Evolutionary conservation across 2,113 vertebrate species (phyloP).

Genomic region (Trichechus manatus): DNA sequence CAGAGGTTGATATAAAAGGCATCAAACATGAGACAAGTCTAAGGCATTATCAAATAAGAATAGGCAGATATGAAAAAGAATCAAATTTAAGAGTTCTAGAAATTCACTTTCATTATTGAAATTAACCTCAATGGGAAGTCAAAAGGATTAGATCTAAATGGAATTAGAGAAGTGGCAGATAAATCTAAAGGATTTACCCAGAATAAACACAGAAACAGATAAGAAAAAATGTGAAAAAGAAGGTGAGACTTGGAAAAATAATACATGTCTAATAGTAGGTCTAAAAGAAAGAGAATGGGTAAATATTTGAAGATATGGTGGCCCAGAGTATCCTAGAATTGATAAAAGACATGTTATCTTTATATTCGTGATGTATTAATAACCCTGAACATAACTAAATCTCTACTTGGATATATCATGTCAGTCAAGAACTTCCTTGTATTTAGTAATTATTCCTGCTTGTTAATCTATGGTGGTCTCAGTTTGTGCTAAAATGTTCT

Average conservation of each 20-base stretch:
- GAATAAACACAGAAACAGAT: background rate
- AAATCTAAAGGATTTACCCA: background rate
- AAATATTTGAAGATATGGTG: background rate
- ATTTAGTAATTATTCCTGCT: background rate
- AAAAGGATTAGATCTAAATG: background rate
- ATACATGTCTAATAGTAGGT: background rate
- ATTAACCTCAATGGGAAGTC: background rate
- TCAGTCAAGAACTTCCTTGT: background rate
- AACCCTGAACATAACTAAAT: background rate
- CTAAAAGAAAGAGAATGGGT: background rate
- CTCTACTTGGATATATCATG: background rate
- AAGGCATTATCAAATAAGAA: background rate
- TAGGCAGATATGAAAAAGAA: background rate
- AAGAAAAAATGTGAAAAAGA: background rate
- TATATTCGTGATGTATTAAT: background rate
- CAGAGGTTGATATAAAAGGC: background rate
- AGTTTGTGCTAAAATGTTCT: background rate
- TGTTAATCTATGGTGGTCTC: background rate
- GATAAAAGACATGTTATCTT: background rate
- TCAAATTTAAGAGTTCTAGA: background rate
- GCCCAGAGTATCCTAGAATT: background rate
- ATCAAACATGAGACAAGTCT: background rate
- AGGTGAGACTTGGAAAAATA: background rate
- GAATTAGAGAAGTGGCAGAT: background rate
- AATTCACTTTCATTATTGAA: background rate